These are phyloP conservation scores for Brachyptera putata DNA, from an alignment of 2,888 invertebrate species.

Conservation along the genomic window DNA sequence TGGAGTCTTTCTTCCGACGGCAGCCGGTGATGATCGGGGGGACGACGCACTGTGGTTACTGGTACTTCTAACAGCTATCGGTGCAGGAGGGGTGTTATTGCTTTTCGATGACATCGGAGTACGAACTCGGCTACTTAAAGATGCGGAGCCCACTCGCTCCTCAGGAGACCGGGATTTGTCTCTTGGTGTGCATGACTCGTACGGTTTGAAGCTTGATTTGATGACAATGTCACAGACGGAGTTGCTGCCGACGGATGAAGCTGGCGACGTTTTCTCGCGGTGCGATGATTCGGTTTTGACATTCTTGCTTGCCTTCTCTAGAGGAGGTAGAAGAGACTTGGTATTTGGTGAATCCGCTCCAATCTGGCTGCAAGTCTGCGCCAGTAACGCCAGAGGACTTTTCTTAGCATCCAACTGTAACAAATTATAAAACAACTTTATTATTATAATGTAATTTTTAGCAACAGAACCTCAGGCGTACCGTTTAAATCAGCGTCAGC, in stretches of 20 bases:
- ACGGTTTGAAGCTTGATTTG: slow-evolving; percentile 70
- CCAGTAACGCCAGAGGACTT: slow-evolving; percentile 90
- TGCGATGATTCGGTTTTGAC: slow-evolving; percentile 15
- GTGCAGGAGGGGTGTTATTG: slow-evolving; percentile 13
- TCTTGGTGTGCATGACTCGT: slow-evolving; percentile 62
- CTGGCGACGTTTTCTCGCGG: slow-evolving; percentile 59
- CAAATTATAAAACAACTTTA: slow-evolving; percentile 43
- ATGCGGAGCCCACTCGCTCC: slow-evolving; percentile 46
- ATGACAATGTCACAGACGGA: slow-evolving; percentile 42
- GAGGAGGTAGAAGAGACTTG: slow-evolving; percentile 68
- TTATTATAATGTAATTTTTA: slow-evolving; percentile 16
- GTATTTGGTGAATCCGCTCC: slow-evolving; percentile 79
- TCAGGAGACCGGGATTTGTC: slow-evolving; percentile 60
- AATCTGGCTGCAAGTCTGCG: slow-evolving; percentile 96
- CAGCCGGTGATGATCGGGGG: slow-evolving; percentile 56
- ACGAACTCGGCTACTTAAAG: slow-evolving; percentile 40
- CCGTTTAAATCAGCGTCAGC: slow-evolving; percentile 6
- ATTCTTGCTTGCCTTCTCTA: slow-evolving; percentile 56
- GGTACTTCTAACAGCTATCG: slow-evolving; percentile 53
- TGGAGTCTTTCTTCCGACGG: slow-evolving; percentile 53
- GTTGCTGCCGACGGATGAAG: slow-evolving; percentile 47
- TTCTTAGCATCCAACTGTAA: slow-evolving; percentile 96
- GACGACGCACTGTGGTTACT: slow-evolving; percentile 76
- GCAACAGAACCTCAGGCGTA: neutral
- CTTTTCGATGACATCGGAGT: slow-evolving; percentile 28